Evolutionary conservation across 2,113 vertebrate species (phyloP).

Genomic region (Xerus inauris): DNA sequence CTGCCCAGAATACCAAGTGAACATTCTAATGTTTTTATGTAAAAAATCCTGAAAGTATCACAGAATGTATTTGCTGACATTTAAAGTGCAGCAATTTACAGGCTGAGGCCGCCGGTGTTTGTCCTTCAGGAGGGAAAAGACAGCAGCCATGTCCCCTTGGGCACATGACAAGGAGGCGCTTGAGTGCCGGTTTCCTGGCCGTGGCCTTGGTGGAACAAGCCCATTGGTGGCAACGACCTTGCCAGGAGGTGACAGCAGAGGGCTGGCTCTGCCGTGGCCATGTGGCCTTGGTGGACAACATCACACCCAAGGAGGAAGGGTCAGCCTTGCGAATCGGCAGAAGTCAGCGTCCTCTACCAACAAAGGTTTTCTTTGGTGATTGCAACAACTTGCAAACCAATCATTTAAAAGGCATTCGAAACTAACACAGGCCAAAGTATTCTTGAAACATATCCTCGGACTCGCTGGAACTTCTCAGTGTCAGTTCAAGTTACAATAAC

Average conservation of each 20-base stretch:
- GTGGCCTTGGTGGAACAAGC: accelerated
- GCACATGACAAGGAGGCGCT: neutral
- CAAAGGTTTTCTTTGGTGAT: too few relatives aligned
- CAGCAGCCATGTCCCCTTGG: accelerated
- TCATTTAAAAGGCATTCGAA: neutral
- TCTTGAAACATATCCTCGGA: accelerated
- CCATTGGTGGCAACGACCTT: accelerated
- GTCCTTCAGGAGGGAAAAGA: accelerated
- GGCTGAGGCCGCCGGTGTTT: neutral
- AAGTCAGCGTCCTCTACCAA: accelerated
- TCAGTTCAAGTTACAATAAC: neutral
- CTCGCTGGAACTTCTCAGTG: accelerated
- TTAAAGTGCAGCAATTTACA: neutral
- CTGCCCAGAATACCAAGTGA: accelerated
- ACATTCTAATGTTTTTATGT: neutral
- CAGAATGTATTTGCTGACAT: neutral
- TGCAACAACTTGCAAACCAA: neutral
- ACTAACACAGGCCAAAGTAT: accelerated
- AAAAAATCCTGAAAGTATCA: neutral
- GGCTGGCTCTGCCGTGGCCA: accelerated
- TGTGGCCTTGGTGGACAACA: neutral
- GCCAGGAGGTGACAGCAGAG: accelerated
- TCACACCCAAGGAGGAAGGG: accelerated
- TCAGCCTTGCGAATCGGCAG: accelerated
- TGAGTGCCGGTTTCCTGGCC: neutral